Conservation (phyloP, 2,113 vertebrate genomes). For the Thinocorus orbignyianus region DNA sequence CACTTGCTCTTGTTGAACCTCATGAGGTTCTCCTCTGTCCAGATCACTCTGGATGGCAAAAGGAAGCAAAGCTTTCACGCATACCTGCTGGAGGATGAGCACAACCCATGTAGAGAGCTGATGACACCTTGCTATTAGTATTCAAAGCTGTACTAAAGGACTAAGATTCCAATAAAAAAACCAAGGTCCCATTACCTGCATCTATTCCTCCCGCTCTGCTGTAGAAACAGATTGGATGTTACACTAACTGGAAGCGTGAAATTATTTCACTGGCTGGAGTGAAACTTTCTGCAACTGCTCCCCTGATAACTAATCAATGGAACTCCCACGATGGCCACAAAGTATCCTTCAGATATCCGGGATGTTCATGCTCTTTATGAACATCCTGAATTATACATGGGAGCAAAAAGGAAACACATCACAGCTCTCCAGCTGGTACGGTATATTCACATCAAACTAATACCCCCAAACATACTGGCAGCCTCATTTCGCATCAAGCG, state of each 20-base stretch:
- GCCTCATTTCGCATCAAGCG: not conserved
- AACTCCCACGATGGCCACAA: not conserved
- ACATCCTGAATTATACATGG: slow-evolving; percentile 32
- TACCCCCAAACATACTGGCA: not conserved
- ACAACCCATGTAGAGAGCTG: not conserved
- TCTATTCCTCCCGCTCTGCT: not conserved
- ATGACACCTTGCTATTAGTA: not conserved
- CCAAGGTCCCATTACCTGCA: not conserved
- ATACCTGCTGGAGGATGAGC: not conserved
- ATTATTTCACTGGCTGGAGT: not conserved
- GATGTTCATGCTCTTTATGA: not conserved
- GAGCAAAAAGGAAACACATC: slow-evolving; percentile 14
- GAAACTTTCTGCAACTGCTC: not conserved
- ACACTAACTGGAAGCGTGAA: not conserved
- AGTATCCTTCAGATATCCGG: not conserved
- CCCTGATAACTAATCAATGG: slow-evolving; percentile 1
- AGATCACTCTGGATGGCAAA: no score
- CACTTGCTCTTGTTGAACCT: no score
- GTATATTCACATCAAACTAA: not conserved
- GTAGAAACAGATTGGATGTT: not conserved
- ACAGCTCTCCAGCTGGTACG: not conserved
- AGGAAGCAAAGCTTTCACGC: not conserved
- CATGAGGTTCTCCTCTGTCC: no score
- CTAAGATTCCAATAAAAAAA: not conserved
- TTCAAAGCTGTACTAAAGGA: not conserved